Evolutionary conservation across 1,140 invertebrate genomes (phyloP).

Genomic region (Radopholus similis): DNA sequence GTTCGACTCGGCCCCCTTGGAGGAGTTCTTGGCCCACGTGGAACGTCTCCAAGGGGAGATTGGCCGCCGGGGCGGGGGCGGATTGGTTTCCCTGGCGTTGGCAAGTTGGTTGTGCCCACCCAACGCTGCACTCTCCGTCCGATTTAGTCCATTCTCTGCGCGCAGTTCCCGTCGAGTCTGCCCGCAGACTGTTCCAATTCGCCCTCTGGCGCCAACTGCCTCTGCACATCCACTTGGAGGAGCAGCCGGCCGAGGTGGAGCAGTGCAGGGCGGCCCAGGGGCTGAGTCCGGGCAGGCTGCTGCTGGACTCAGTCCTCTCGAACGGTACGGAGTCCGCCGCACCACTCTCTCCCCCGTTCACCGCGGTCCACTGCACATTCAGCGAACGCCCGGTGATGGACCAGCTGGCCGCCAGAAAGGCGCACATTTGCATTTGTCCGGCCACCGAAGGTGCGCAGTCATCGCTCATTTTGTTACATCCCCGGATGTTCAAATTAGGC

Average conservation of each 20-base stretch:
- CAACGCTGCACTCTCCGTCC: background rate
- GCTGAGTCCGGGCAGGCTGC: slow-evolving; percentile 19
- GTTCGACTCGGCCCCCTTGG: slow-evolving; percentile 32
- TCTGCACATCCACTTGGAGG: slow-evolving; percentile 57
- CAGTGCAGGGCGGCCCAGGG: slow-evolving; percentile 26
- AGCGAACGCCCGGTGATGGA: slow-evolving; percentile 24
- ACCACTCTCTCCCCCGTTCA: slow-evolving; percentile 20
- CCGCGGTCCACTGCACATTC: slow-evolving; percentile 52
- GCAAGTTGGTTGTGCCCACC: slow-evolving; percentile 32
- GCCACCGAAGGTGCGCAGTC: slow-evolving; percentile 39
- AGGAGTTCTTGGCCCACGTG: slow-evolving; percentile 40
- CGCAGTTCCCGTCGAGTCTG: slow-evolving; percentile 40
- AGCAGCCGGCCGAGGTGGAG: slow-evolving; percentile 53
- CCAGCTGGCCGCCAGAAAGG: slow-evolving; percentile 18
- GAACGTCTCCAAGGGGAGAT: slow-evolving; percentile 2
- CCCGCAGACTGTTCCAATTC: slow-evolving; percentile 38
- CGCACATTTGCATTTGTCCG: slow-evolving; percentile 54
- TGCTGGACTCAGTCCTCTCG: slow-evolving; percentile 7
- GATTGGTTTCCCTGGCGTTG: slow-evolving; percentile 40
- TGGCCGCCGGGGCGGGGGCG: slow-evolving; percentile 6
- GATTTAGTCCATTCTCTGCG: slow-evolving; percentile 53
- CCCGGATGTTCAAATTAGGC: slow-evolving; percentile 9
- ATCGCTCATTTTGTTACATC: background rate
- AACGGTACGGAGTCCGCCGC: background rate
- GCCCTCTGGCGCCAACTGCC: slow-evolving; percentile 32